Evolutionary conservation across 1,140 invertebrate species (phyloP).

Genomic region (Zaprionus vittiger): DNA sequence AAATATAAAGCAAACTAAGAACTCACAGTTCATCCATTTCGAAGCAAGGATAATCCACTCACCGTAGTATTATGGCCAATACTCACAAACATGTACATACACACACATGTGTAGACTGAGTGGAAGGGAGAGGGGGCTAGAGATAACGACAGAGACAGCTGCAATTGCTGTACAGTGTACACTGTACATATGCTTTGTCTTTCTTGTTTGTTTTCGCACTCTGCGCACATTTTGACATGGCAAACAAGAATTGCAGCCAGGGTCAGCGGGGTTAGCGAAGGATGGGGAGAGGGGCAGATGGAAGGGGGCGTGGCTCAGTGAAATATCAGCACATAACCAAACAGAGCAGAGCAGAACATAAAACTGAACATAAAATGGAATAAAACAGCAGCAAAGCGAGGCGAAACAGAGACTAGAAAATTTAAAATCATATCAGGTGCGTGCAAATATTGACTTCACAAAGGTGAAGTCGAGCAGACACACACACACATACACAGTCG

Average conservation of each 20-base stretch:
- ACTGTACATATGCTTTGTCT: background rate
- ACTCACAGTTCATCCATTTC: background rate
- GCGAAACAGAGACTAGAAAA: conserved; percentile 6
- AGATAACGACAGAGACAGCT: background rate
- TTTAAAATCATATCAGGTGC: conserved; percentile 21
- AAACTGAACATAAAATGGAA: background rate
- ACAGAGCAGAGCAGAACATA: background rate
- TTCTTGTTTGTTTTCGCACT: conserved; percentile 35
- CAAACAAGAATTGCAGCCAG: conserved; percentile 25
- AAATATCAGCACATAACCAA: background rate
- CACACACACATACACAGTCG: background rate
- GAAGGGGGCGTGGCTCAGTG: background rate
- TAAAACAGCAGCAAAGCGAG: conserved; percentile 2
- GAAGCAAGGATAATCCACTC: background rate
- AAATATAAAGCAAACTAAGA: background rate
- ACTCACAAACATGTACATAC: too few relatives aligned
- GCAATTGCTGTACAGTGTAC: background rate
- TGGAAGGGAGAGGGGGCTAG: background rate
- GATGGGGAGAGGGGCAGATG: background rate
- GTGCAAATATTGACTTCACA: conserved; percentile 18
- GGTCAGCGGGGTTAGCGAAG: conserved; percentile 5
- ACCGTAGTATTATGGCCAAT: background rate
- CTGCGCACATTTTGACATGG: conserved; percentile 27
- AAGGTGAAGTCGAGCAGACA: conserved; percentile 7
- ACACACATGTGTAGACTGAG: background rate